Conservation (phyloP, 2,797 vertebrate species). For the Cottoperca gobio region DNA sequence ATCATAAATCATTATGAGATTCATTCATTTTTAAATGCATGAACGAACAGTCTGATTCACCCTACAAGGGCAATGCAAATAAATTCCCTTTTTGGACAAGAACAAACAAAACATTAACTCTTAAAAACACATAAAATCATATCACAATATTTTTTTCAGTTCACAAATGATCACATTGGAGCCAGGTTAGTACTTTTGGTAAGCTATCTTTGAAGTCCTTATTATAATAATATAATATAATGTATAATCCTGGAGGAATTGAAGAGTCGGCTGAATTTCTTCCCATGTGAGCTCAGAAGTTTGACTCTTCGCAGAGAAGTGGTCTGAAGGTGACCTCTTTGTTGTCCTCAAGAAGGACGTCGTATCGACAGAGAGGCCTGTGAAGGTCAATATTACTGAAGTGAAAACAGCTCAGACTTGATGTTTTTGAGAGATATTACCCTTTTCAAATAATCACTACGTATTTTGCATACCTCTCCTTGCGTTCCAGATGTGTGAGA, state of each 20-base stretch:
- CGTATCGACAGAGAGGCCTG: constrained; percentile 85
- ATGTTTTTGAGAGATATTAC: background rate
- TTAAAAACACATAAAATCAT: constrained; percentile 14
- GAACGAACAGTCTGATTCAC: background rate
- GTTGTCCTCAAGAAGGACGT: constrained; percentile 78
- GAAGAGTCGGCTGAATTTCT: background rate
- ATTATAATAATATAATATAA: background rate
- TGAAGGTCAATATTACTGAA: background rate
- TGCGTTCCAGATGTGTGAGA: constrained; percentile 70
- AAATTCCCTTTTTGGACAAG: background rate
- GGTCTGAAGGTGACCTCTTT: constrained; percentile 77
- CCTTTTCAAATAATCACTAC: too few relatives aligned
- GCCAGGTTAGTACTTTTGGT: background rate
- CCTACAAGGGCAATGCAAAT: background rate
- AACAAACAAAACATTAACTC: constrained; percentile 7
- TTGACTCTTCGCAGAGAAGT: constrained; percentile 77
- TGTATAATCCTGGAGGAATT: background rate
- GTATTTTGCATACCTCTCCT: constrained; percentile 52
- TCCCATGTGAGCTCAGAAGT: constrained; percentile 71
- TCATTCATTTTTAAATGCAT: background rate
- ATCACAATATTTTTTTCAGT: constrained; percentile 13
- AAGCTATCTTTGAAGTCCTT: background rate
- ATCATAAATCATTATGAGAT: background rate
- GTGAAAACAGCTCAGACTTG: background rate
- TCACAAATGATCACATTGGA: background rate